Evolutionary conservation across 2,797 vertebrate genomes (phyloP).

Genomic region (Knipowitschia caucasica): DNA sequence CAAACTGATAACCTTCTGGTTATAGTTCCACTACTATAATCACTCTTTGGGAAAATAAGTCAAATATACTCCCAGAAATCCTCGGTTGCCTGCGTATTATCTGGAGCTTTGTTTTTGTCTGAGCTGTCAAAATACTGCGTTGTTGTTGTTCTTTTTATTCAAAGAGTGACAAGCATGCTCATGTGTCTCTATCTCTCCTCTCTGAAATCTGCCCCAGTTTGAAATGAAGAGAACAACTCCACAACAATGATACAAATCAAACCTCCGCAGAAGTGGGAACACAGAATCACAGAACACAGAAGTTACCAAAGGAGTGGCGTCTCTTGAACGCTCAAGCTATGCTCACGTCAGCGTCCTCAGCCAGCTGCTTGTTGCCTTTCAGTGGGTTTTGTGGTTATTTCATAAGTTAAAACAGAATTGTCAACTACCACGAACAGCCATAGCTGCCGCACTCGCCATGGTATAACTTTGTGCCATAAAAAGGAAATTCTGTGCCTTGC

Average conservation of each 20-base stretch:
- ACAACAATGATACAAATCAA: constrained; percentile 29
- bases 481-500: too few relatives aligned
- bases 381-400: constrained; percentile 9
- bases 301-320: neutral
- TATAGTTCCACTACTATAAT: neutral
- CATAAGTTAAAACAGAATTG: neutral
- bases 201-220: constrained; percentile 45
- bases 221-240: constrained; percentile 39
- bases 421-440: neutral
- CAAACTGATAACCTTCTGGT: too few relatives aligned
- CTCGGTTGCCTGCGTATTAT: neutral
- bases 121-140: constrained; percentile 21
- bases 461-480: too few relatives aligned
- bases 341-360: constrained; percentile 15
- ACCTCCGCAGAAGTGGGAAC: constrained; percentile 13
- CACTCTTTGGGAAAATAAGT: neutral
- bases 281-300: constrained; percentile 25
- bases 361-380: constrained; percentile 12
- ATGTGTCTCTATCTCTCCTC: neutral
- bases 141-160: constrained; percentile 22
- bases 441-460: neutral
- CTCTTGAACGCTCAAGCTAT: constrained; percentile 38
- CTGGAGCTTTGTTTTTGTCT: neutral
- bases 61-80: neutral
- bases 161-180: constrained; percentile 18